phyloP scores from a whole-genome alignment of 2,888 invertebrate species.

The Metallyticus violacea region DNA sequence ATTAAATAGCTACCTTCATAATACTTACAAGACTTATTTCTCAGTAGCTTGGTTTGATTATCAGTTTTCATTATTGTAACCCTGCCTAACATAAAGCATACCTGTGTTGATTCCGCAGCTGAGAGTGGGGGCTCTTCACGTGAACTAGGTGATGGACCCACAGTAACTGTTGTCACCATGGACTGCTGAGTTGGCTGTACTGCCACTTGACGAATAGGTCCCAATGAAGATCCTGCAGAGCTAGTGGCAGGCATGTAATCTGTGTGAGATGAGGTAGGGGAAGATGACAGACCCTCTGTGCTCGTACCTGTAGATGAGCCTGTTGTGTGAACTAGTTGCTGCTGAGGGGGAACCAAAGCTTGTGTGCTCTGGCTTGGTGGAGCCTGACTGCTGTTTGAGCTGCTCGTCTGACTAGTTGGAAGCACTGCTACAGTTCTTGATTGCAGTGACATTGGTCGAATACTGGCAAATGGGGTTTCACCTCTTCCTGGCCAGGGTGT shows the following conservation, averaged over 20 bases:
- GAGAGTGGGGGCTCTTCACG: conserved; percentile 19
- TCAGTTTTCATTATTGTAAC: no score
- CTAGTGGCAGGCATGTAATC: conserved; percentile 86
- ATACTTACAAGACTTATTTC: no score
- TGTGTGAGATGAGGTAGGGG: conserved; percentile 72
- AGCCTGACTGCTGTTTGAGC: conserved; percentile 36
- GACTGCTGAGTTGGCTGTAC: conserved; percentile 32
- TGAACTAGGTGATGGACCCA: conserved; percentile 12
- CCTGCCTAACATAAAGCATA: not conserved
- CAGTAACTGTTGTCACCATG: conserved; percentile 25
- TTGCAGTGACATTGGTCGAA: conserved; percentile 81
- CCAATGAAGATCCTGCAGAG: conserved; percentile 53
- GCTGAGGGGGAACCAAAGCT: conserved; percentile 58
- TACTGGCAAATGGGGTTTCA: conserved; percentile 87
- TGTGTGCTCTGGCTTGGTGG: conserved; percentile 16
- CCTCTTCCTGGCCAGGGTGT: conserved; percentile 59
- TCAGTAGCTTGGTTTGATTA: no score
- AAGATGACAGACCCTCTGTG: conserved; percentile 59
- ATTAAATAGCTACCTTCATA: no score
- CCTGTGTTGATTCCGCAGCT: conserved; percentile 53
- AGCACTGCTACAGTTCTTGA: conserved; percentile 72
- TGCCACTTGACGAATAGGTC: conserved; percentile 53
- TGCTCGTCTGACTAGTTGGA: conserved; percentile 60
- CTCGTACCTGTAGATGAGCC: conserved; percentile 54
- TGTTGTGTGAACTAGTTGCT: conserved; percentile 52